phyloP scores from a whole-genome alignment of 1,140 invertebrate genomes.

The Hyles euphorbiae region DNA sequence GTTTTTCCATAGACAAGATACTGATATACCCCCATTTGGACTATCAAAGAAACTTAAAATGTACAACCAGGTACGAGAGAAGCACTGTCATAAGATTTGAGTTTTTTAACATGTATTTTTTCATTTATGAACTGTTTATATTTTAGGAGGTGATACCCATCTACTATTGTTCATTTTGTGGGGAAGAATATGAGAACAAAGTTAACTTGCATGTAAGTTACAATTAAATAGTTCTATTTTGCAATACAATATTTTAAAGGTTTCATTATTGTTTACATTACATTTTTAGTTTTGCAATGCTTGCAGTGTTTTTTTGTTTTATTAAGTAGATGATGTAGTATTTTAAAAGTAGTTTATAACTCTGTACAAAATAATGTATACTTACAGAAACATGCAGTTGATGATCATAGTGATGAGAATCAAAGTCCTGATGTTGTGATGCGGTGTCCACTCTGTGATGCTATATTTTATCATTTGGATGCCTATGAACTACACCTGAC shows the following conservation, averaged over 20 bases:
- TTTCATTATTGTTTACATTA: no score
- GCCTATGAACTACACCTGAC: slow-evolving; percentile 80
- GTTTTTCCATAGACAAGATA: slow-evolving; percentile 78
- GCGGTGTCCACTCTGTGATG: slow-evolving; percentile 80
- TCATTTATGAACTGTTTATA: not conserved
- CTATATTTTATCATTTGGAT: slow-evolving; percentile 80
- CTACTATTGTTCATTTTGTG: slow-evolving; percentile 82
- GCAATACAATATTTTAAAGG: no score
- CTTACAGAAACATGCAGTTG: slow-evolving; percentile 77
- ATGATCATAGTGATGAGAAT: slow-evolving; percentile 77
- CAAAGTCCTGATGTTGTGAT: slow-evolving; percentile 76
- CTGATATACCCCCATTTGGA: slow-evolving; percentile 48
- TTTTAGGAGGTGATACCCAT: slow-evolving; percentile 74
- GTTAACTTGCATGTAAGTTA: slow-evolving; percentile 79
- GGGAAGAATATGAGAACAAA: slow-evolving; percentile 81
- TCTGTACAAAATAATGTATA: not conserved
- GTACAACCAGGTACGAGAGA: slow-evolving; percentile 41
- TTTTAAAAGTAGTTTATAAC: not conserved
- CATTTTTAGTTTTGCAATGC: no score
- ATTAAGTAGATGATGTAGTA: not conserved
- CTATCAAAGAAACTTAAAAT: slow-evolving; percentile 60
- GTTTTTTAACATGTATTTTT: not conserved
- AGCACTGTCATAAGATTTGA: not conserved
- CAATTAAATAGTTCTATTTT: not conserved
- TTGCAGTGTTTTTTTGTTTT: no score